Evolutionary conservation across 2,113 vertebrate genomes (phyloP).

Genomic region (Pseudolaguvia tuberculata): DNA sequence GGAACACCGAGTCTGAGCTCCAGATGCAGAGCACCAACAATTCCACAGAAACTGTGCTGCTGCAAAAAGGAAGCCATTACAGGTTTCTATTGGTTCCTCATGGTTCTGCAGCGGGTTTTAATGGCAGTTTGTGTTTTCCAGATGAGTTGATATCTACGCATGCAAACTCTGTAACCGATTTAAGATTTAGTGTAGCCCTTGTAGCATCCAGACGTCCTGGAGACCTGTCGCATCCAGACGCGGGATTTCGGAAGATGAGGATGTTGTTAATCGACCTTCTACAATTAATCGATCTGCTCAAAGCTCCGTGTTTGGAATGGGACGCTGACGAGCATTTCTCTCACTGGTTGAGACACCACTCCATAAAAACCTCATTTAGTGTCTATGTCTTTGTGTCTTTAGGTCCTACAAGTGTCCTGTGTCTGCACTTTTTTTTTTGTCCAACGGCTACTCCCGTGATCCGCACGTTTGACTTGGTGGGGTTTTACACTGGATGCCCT

Average conservation of each 20-base stretch:
- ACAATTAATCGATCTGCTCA: no score
- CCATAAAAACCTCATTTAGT: no score
- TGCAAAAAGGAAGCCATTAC: conserved; percentile 2
- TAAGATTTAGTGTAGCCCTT: background rate
- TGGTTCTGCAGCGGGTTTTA: background rate
- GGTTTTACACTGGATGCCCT: no score
- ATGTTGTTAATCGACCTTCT: no score
- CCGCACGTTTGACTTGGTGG: no score
- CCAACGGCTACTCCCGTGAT: no score
- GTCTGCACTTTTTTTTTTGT: no score
- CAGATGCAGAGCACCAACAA: conserved; percentile 6
- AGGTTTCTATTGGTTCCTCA: conserved; percentile 10
- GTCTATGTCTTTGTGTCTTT: no score
- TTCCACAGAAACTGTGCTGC: background rate
- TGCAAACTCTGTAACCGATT: background rate
- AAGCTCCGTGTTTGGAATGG: no score
- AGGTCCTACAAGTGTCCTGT: no score
- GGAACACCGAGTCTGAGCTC: conserved; percentile 10
- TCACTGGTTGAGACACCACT: no score
- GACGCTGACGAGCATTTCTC: no score
- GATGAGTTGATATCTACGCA: background rate
- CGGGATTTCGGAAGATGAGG: background rate
- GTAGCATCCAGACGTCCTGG: background rate
- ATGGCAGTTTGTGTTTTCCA: background rate
- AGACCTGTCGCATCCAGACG: background rate